Evolutionary conservation across 1,140 invertebrate genomes (phyloP).

Genomic region (Aphelinus certus): DNA sequence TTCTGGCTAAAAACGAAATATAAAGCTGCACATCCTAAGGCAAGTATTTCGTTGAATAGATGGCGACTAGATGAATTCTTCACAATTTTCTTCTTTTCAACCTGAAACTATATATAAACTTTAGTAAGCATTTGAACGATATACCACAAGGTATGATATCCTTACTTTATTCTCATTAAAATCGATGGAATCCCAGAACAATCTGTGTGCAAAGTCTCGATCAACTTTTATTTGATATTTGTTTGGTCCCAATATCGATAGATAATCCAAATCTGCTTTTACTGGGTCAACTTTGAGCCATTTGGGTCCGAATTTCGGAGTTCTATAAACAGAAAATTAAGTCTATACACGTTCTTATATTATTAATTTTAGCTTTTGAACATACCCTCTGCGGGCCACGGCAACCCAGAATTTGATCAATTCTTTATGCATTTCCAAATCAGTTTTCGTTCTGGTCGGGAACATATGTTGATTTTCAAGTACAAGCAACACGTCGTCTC

Average conservation of each 20-base stretch:
- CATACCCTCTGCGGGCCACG: constrained; percentile 3
- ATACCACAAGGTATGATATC: neutral
- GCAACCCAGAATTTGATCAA: constrained; percentile 11
- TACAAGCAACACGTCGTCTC: neutral
- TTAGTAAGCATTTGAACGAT: no score
- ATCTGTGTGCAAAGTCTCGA: neutral
- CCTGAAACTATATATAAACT: no score
- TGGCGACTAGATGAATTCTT: no score
- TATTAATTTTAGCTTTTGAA: neutral
- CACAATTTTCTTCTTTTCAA: no score
- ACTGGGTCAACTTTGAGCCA: neutral
- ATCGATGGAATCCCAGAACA: constrained; percentile 5
- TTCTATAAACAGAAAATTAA: neutral
- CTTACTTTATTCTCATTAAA: neutral
- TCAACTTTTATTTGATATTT: neutral
- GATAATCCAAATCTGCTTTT: neutral
- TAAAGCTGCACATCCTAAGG: no score
- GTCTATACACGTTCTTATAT: neutral
- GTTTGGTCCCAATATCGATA: constrained; percentile 6
- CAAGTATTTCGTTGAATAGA: no score
- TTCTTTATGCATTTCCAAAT: constrained; percentile 11
- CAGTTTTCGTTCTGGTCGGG: neutral
- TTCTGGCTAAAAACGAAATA: no score
- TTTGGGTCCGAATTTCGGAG: constrained; percentile 10
- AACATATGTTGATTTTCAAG: neutral